Percentiles rank a stretch among this genome's conserved stretches.
Evolutionary conservation across 2,888 invertebrate genomes (phyloP).

Genomic region (Eristalinus aeneus): DNA sequence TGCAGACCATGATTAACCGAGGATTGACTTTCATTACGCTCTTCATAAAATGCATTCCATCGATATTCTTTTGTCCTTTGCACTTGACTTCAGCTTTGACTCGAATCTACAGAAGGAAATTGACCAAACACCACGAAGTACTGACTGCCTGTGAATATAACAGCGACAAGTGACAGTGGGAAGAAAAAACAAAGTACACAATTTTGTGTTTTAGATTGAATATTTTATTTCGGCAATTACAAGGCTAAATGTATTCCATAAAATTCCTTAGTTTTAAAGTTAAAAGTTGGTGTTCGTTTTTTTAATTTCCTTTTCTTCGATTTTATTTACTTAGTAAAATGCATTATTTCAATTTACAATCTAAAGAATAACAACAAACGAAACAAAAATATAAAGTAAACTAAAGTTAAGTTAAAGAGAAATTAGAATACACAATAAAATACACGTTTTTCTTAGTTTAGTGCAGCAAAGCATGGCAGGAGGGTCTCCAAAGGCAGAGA

Average conservation of each 20-base stretch:
- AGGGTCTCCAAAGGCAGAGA: constrained; percentile 2
- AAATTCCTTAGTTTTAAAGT: constrained; percentile 18
- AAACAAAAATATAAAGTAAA: constrained; percentile 51
- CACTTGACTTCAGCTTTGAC: no score
- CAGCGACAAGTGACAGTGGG: background rate
- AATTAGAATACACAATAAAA: constrained; percentile 66
- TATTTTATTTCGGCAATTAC: constrained; percentile 42
- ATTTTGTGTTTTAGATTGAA: constrained; percentile 10
- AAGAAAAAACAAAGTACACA: background rate
- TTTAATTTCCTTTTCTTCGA: constrained; percentile 54
- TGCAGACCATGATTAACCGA: no score
- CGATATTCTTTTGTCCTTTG: background rate
- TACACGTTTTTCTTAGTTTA: constrained; percentile 51
- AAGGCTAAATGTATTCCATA: constrained; percentile 23
- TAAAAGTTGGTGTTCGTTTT: constrained; percentile 18
- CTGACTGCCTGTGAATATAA: no score
- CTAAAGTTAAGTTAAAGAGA: constrained; percentile 48
- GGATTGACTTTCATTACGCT: no score
- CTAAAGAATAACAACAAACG: constrained; percentile 63
- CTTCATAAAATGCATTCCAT: no score
- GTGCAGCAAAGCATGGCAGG: constrained; percentile 17
- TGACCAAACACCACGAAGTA: no score
- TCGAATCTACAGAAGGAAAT: no score
- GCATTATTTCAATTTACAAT: constrained; percentile 65
- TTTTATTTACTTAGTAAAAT: constrained; percentile 70